Conservation (phyloP, 2,888 invertebrate species). For the Andrena trimmerana region DNA sequence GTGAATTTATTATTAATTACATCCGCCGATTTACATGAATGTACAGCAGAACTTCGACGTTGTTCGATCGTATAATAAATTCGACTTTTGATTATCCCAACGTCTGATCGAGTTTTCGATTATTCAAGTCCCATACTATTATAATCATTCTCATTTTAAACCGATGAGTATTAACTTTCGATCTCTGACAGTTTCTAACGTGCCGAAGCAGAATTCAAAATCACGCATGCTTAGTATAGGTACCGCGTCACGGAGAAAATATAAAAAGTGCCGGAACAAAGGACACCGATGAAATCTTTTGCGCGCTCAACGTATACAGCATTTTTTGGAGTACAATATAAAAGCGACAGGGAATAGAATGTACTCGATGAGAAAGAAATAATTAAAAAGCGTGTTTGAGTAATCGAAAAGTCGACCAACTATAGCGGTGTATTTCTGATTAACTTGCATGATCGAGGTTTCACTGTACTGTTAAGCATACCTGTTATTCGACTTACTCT, state of each 20-base stretch:
- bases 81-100: conserved; percentile 48
- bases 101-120: conserved; percentile 46
- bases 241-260: conserved; percentile 18
- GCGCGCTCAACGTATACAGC: neutral
- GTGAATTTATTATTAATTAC: conserved; percentile 71
- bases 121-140: conserved; percentile 41
- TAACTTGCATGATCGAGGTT: conserved; percentile 51
- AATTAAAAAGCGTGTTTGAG: conserved; percentile 27
- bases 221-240: conserved; percentile 12
- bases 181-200: neutral
- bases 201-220: conserved; percentile 6
- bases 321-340: conserved; percentile 3
- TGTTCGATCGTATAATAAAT: conserved; percentile 33
- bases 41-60: conserved; percentile 60
- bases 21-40: conserved; percentile 66
- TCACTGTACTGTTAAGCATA: conserved; percentile 66
- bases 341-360: conserved; percentile 4
- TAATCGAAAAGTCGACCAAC: conserved; percentile 44
- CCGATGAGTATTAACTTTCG: conserved; percentile 15
- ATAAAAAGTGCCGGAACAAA: neutral
- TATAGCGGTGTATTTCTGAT: conserved; percentile 33
- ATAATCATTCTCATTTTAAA: conserved; percentile 19
- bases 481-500: conserved; percentile 75
- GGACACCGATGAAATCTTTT: neutral
- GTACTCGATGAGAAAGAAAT: conserved; percentile 5